Conservation (phyloP, 35 echinoderm and acorn worm genomes). For the Ophiothrix spiculata region DNA sequence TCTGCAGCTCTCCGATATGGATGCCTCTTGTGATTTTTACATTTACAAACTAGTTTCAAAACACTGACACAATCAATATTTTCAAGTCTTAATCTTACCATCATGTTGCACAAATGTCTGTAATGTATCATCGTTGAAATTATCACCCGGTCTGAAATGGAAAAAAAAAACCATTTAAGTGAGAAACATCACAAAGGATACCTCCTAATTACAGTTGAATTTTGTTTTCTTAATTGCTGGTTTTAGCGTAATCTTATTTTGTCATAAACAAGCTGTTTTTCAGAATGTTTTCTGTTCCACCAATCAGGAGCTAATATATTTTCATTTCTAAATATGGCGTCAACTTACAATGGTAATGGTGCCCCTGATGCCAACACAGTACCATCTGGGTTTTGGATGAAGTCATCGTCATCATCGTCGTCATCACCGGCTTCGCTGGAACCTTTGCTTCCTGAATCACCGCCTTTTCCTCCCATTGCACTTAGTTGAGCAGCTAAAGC, state of each 20-base stretch:
- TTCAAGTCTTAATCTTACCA: too few species aligned
- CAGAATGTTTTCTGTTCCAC: too few species aligned
- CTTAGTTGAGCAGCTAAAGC: slow-evolving; percentile 89
- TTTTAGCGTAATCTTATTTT: too few species aligned
- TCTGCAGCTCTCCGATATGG: too few species aligned
- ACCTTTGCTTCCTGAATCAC: slow-evolving; percentile 16
- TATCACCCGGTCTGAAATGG: slow-evolving; percentile 43
- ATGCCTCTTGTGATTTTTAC: too few species aligned
- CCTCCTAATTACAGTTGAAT: too few species aligned
- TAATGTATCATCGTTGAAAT: slow-evolving; percentile 68
- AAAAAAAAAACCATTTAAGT: slow-evolving; percentile 15
- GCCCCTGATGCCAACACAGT: slow-evolving; percentile 75
- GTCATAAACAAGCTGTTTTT: too few species aligned
- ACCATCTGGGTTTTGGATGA: slow-evolving; percentile 48
- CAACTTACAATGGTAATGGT: slow-evolving; percentile 78
- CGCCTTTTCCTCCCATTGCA: slow-evolving; percentile 56
- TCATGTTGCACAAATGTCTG: slow-evolving; percentile 92
- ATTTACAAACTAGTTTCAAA: too few species aligned
- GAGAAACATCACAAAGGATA: neutral
- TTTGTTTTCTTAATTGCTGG: too few species aligned
- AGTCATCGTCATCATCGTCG: slow-evolving; percentile 83
- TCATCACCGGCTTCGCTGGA: slow-evolving; percentile 50
- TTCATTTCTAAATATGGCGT: too few species aligned
- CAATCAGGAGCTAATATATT: too few species aligned
- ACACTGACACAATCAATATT: too few species aligned